Evolutionary conservation across 30 jellyfish, hydroid and myxozoan genomes (phyloP).

Genomic region (Rhopilema esculentum): DNA sequence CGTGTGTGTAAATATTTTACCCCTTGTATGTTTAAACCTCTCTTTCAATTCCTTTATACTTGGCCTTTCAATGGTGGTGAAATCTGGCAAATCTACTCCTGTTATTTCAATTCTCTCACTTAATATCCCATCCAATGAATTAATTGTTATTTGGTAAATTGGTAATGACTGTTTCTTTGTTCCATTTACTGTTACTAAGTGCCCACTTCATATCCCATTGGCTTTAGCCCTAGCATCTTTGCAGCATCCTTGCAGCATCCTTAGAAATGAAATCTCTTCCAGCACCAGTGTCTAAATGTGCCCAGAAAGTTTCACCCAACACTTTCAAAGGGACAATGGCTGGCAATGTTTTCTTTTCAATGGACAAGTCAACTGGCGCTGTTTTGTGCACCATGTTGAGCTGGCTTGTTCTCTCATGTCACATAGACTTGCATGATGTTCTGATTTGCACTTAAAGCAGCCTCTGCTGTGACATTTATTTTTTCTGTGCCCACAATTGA

Average conservation of each 20-base stretch:
- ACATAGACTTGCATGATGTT: slow-evolving; percentile 54
- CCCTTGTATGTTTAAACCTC: slow-evolving; percentile 62
- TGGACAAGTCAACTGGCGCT: slow-evolving; percentile 35
- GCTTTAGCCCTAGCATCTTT: slow-evolving; percentile 28
- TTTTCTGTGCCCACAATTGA: slow-evolving; percentile 58
- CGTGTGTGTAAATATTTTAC: slow-evolving; percentile 31
- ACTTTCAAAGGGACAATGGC: slow-evolving; percentile 44
- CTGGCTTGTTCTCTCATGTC: slow-evolving; percentile 47
- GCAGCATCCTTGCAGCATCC: slow-evolving; percentile 55
- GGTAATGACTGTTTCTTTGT: slow-evolving; percentile 50
- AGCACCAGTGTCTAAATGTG: slow-evolving; percentile 58
- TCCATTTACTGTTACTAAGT: slow-evolving; percentile 40
- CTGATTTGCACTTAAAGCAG: slow-evolving; percentile 45
- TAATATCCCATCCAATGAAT: slow-evolving; percentile 53
- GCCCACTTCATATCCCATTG: slow-evolving; percentile 24
- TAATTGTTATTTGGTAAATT: slow-evolving; percentile 36
- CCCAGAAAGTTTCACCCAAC: slow-evolving; percentile 53
- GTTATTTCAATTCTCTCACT: slow-evolving; percentile 62
- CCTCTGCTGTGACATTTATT: slow-evolving; percentile 47
- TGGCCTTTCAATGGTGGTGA: slow-evolving; percentile 66
- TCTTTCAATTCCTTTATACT: slow-evolving; percentile 41
- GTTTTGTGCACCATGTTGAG: slow-evolving; percentile 30
- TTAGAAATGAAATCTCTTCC: slow-evolving; percentile 61
- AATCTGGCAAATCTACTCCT: slow-evolving; percentile 57
- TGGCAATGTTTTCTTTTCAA: slow-evolving; percentile 44